A percentile compares a stretch with the other conserved stretches of the same genome.
These are phyloP conservation scores for Menura novaehollandiae DNA, from an alignment of 2,113 vertebrate genomes.

Conservation along the genomic window DNA sequence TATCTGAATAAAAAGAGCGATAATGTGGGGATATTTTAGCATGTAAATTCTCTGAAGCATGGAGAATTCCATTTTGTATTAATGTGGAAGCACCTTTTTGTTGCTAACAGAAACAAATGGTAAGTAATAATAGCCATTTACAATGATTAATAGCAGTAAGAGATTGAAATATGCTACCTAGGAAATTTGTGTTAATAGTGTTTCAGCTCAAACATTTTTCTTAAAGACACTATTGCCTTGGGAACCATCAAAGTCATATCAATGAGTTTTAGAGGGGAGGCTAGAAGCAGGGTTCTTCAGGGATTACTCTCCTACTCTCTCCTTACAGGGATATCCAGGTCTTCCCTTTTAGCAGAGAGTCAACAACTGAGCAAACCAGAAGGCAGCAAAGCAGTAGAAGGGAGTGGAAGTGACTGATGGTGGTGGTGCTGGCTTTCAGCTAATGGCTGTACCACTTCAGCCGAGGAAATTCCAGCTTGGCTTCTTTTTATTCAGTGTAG, in stretches of 20 bases:
- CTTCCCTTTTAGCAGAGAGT: neutral
- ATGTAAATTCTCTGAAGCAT: constrained; percentile 11
- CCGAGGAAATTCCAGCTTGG: neutral
- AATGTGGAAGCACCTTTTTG: neutral
- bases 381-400: neutral
- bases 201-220: neutral
- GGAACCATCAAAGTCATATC: neutral
- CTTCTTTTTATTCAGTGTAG: neutral
- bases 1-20: neutral
- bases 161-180: neutral
- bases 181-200: neutral
- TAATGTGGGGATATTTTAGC: neutral
- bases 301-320: neutral
- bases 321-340: neutral
- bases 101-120: constrained; percentile 15
- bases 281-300: neutral
- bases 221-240: neutral
- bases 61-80: neutral
- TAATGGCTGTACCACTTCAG: neutral
- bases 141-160: neutral
- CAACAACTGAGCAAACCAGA: neutral
- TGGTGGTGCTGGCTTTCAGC: neutral
- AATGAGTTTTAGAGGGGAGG: neutral
- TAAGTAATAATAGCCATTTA: constrained; percentile 26
- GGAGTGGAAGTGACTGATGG: neutral